Evolutionary conservation across 2,113 vertebrate species (phyloP).

Genomic region (Aegithalos caudatus): DNA sequence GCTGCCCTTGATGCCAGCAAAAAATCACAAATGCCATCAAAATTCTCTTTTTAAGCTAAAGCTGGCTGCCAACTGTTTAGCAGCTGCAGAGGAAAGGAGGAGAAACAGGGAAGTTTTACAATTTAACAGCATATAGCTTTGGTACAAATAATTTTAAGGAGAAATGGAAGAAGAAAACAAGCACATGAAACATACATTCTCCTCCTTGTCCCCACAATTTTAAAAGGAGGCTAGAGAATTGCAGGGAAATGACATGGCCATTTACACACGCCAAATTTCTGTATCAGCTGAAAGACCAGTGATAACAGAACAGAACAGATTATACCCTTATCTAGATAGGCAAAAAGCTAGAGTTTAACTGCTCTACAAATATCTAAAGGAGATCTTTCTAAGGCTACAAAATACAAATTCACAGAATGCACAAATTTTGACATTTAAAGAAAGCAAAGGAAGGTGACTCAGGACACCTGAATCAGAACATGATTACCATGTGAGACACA

Average conservation of each 20-base stretch:
- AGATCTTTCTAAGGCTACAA: neutral
- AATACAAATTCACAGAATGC: neutral
- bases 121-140: neutral
- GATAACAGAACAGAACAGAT: neutral
- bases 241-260: neutral
- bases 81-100: neutral
- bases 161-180: neutral
- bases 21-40: neutral
- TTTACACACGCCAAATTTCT: neutral
- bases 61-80: neutral
- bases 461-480: neutral
- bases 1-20: neutral
- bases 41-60: neutral
- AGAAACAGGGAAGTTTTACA: neutral
- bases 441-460: neutral
- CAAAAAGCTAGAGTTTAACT: neutral
- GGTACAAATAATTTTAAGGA: neutral
- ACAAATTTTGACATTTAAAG: neutral
- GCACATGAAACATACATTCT: neutral
- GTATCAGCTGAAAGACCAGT: neutral
- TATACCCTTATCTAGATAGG: neutral
- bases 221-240: neutral
- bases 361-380: neutral
- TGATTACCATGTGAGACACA: neutral
- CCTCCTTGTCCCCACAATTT: fast-evolving